Base-by-base conservation (phyloP, 2,797 vertebrate genomes). In the Phataginus tricuspis region DNA sequence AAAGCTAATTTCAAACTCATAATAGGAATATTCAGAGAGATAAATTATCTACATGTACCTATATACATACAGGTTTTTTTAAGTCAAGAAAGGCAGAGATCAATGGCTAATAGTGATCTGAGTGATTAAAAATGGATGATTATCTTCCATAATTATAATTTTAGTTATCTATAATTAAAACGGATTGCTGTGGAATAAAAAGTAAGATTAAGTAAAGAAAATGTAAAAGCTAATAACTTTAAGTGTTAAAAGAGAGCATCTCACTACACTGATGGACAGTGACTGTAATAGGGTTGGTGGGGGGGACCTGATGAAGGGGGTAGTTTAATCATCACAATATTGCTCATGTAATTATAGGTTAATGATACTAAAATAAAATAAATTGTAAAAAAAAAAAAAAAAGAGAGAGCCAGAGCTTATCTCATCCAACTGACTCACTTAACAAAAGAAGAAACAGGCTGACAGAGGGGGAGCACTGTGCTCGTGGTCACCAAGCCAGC, bases 381-480 rank as follows among this genome's bases (percentile, higher is more conserved):
- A n/a, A n/a, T n/a, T n/a, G n/a, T n/a, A n/a, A n/a, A n/a, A n/a
- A n/a, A n/a, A n/a, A n/a, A n/a, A n/a, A n/a, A n/a, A n/a, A n/a
- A n/a, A n/a, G n/a, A n/a, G n/a, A 49, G 57, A 94, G 94, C 85
- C 91, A 91, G 69, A 59, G 75, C 57, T 87, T 49, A 88, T 88
- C 55, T 91, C 82, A 94, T 91, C 59, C 4, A 71, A 84, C 66
- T 95, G 90, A 95, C 90, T 96, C 95, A 96, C 7, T 74, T 61
- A 64, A 80, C n/a, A 37, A 66, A 97, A 78, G 74, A 90, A 85
- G 94, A 92, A 57, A 86, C 0, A 4, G 79, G 84, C 0, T 0
- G 83, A 29, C 7, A 71, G 84, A 61, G 27, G 4, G 86, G 31
- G 34, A 74, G 85, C 84, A 91, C 82, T 84, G 45, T 77, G 86